A percentile compares a stretch with the other conserved stretches of the same genome.
Conservation (phyloP, 2,797 vertebrate species). For the Clamator glandarius region DNA sequence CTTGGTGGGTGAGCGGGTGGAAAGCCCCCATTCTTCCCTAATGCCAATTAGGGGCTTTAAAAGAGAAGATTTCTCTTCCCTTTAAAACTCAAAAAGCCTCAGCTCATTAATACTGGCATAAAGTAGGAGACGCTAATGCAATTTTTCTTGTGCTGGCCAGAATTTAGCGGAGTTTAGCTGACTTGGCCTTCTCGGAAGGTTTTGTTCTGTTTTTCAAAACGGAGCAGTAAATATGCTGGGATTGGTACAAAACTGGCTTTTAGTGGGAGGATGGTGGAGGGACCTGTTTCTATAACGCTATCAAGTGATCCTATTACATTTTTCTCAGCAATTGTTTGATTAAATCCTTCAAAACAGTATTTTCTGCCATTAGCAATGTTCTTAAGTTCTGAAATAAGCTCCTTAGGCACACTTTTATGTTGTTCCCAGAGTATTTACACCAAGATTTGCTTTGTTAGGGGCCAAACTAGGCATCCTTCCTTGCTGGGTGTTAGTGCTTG, state of each 20-base stretch:
- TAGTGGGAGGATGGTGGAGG: background rate
- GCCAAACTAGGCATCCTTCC: background rate
- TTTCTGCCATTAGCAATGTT: background rate
- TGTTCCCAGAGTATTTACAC: background rate
- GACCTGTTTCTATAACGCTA: background rate
- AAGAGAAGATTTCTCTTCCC: background rate
- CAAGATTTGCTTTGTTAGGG: background rate
- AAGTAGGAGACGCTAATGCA: background rate
- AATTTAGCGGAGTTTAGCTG: constrained; percentile 15
- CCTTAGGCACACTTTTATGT: background rate
- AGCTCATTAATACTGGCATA: background rate
- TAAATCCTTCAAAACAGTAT: background rate
- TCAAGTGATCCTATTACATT: background rate
- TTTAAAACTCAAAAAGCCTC: background rate
- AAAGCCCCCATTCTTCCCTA: background rate
- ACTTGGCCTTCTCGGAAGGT: background rate
- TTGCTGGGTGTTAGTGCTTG: background rate
- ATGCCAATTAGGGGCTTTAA: background rate
- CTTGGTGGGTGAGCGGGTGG: background rate
- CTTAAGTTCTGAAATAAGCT: constrained; percentile 6
- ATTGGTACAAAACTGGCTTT: background rate
- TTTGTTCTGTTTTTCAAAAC: background rate
- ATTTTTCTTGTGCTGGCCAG: background rate
- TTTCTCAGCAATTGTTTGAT: background rate
- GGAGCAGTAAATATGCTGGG: background rate